phyloP scores from a whole-genome alignment of 92 coral and sea anemone species.

The Hydrozoanthus gracilis region DNA sequence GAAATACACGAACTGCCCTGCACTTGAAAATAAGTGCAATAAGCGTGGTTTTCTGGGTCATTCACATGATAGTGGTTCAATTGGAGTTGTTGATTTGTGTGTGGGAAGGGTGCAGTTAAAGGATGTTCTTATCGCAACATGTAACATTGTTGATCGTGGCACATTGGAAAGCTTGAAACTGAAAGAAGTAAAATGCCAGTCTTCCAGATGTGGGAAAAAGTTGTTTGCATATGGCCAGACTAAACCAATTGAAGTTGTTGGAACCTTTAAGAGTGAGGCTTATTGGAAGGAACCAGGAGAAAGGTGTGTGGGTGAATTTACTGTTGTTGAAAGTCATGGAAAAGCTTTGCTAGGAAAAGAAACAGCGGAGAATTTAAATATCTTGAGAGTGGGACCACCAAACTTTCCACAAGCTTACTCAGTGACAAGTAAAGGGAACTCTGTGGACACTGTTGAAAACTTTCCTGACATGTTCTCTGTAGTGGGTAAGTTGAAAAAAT shows the following conservation, averaged over 20 bases:
- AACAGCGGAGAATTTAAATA: conserved; percentile 59
- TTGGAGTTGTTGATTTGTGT: conserved; percentile 32
- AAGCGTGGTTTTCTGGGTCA: conserved; percentile 36
- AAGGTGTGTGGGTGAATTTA: conserved; percentile 61
- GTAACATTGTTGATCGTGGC: conserved; percentile 39
- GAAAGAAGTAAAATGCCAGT: conserved; percentile 44
- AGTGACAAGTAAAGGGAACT: conserved; percentile 45
- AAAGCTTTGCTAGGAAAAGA: conserved; percentile 62
- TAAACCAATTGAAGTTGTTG: conserved; percentile 51
- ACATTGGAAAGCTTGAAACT: conserved; percentile 52
- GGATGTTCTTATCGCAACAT: conserved; percentile 40
- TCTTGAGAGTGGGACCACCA: conserved; percentile 66
- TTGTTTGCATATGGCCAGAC: conserved; percentile 64
- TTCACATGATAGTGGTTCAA: conserved; percentile 14
- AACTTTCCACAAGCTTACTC: conserved; percentile 41
- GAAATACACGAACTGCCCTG: conserved; percentile 52
- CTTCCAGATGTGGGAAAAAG: conserved; percentile 42
- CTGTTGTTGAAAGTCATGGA: conserved; percentile 57
- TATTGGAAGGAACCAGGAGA: conserved; percentile 32
- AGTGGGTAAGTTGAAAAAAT: conserved; percentile 54
- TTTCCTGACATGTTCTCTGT: conserved; percentile 50
- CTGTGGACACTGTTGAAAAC: conserved; percentile 52
- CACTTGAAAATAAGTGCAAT: conserved; percentile 33
- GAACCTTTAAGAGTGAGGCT: conserved; percentile 51
- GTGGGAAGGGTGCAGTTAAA: conserved; percentile 50